Evolutionary conservation across 2,888 invertebrate species (phyloP).

Genomic region (Microplitis manilae): DNA sequence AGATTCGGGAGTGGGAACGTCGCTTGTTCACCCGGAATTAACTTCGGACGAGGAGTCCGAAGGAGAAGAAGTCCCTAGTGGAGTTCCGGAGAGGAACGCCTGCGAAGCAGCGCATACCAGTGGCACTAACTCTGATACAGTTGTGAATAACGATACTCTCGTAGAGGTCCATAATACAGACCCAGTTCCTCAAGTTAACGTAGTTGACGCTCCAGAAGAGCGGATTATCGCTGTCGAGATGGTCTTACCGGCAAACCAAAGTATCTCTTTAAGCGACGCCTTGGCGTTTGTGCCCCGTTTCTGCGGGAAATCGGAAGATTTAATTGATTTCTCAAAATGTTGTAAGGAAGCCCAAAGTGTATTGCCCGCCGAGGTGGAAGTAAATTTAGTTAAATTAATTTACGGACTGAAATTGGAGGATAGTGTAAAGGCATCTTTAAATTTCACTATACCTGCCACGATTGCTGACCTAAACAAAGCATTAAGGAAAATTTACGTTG

Average conservation of each 20-base stretch:
- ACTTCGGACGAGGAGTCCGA: not conserved
- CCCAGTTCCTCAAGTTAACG: not conserved
- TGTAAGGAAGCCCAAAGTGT: slow-evolving; percentile 75
- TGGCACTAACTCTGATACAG: too few species aligned
- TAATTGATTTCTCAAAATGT: not conserved
- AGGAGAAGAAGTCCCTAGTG: not conserved
- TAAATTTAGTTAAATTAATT: slow-evolving; percentile 79
- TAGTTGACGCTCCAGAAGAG: not conserved
- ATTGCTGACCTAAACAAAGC: not conserved
- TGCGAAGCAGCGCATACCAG: too few species aligned
- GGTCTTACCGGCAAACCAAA: not conserved
- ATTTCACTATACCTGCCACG: not conserved
- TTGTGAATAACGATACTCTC: not conserved
- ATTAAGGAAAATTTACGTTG: slow-evolving; percentile 2
- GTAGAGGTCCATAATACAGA: not conserved
- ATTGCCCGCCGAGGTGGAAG: slow-evolving; percentile 93
- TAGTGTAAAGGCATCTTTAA: not conserved
- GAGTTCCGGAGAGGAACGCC: not conserved
- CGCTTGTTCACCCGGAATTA: not conserved
- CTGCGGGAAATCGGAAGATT: not conserved
- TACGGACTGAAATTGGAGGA: not conserved
- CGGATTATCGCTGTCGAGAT: not conserved
- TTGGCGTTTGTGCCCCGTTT: not conserved
- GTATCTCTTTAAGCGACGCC: not conserved
- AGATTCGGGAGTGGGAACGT: not conserved